These are phyloP conservation scores for Amblyjoppa proteus DNA, from an alignment of 2,888 invertebrate genomes.

Conservation along the genomic window DNA sequence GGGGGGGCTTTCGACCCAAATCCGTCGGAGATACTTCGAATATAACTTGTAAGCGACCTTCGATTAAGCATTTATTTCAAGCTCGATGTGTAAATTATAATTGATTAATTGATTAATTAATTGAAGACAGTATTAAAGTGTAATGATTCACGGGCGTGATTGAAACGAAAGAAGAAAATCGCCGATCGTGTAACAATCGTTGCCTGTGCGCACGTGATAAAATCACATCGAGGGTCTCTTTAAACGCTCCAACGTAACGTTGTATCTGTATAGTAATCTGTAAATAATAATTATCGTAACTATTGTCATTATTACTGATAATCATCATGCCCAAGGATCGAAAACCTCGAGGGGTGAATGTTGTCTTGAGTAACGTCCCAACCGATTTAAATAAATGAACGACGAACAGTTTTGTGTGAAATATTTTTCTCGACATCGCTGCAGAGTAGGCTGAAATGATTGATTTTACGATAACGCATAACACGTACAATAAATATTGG, in stretches of 20 bases:
- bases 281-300: constrained; percentile 61
- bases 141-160: constrained; percentile 40
- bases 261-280: constrained; percentile 62
- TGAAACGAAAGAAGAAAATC: constrained; percentile 7
- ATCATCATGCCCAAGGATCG: constrained; percentile 41
- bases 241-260: constrained; percentile 47
- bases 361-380: constrained; percentile 10
- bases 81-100: constrained; percentile 63
- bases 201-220: constrained; percentile 32
- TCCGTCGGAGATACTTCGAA: constrained; percentile 61
- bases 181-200: neutral
- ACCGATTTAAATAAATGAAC: neutral
- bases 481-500: constrained; percentile 53
- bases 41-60: constrained; percentile 49
- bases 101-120: constrained; percentile 33
- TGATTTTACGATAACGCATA: constrained; percentile 29
- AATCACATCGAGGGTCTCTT: constrained; percentile 32
- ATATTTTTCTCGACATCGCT: constrained; percentile 42
- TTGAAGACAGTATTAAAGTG: constrained; percentile 56
- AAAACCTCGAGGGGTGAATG: constrained; percentile 8
- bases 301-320: constrained; percentile 32
- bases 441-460: constrained; percentile 13
- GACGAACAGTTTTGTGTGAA: constrained; percentile 33
- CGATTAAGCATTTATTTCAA: constrained; percentile 54
- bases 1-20: constrained; percentile 59